Percentiles rank a stretch among this genome's conserved stretches.
These are phyloP conservation scores for Petrocephalus zakoni DNA, from an alignment of 2,113 vertebrate genomes.

Conservation along the genomic window DNA sequence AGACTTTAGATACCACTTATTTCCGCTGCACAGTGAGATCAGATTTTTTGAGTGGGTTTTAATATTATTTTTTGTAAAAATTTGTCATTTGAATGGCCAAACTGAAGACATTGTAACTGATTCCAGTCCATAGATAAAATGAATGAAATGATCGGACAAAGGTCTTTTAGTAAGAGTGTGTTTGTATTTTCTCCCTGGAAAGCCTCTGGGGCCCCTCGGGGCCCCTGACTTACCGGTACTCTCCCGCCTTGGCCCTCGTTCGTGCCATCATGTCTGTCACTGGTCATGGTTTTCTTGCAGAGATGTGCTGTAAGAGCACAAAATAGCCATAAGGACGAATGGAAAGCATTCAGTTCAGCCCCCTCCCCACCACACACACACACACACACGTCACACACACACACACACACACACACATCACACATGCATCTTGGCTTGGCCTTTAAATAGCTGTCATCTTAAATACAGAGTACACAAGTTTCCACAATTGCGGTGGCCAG, in stretches of 20 bases:
- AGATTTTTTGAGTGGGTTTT: not conserved
- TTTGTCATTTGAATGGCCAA: not conserved
- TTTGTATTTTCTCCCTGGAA: not conserved
- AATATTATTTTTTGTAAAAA: not conserved
- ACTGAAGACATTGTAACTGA: conserved; percentile 1
- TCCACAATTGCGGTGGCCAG: conserved; percentile 11
- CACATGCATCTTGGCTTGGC: conserved; percentile 50
- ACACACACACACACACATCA: conserved; percentile 64
- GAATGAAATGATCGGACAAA: not conserved
- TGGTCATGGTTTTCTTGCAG: not conserved
- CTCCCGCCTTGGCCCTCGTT: not conserved
- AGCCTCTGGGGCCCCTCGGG: not conserved
- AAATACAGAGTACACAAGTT: conserved; percentile 13
- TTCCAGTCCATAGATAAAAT: not conserved
- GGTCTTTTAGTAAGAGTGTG: not conserved
- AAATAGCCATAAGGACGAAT: conserved; percentile 40
- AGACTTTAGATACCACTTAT: not conserved
- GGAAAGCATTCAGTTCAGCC: conserved; percentile 54
- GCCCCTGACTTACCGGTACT: not conserved
- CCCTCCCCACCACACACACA: not conserved
- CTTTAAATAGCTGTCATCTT: conserved; percentile 55
- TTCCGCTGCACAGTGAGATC: not conserved
- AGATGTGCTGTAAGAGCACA: conserved; percentile 36
- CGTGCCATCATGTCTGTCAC: no score
- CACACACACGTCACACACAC: conserved; percentile 44